phyloP scores from a whole-genome alignment of 2,113 vertebrate species.

The Caracal caracal region DNA sequence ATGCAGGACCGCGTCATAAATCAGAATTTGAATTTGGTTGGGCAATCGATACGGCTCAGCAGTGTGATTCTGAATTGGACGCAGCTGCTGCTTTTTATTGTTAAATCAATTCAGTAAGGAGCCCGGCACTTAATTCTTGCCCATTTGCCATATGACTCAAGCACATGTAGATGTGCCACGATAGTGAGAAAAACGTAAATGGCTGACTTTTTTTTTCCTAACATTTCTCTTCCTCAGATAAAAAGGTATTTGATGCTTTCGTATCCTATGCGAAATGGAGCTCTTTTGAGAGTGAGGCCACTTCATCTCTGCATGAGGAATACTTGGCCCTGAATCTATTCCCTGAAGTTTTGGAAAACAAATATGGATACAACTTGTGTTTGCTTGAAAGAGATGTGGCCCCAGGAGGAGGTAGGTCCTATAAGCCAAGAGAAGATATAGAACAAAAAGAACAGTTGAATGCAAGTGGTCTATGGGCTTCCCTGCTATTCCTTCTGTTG shows the following conservation, averaged over 20 bases:
- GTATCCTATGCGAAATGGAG: conserved; percentile 88
- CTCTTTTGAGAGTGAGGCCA: conserved; percentile 40
- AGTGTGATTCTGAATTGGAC: background rate
- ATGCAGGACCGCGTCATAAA: background rate
- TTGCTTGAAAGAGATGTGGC: conserved; percentile 92
- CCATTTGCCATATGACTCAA: background rate
- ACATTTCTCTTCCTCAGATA: conserved; percentile 79
- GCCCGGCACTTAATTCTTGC: background rate
- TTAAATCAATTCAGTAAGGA: background rate
- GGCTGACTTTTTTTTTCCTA: background rate
- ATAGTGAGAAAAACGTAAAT: background rate
- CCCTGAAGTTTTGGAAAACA: conserved; percentile 89
- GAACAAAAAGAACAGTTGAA: too few relatives aligned
- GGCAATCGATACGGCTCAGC: background rate
- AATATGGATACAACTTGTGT: conserved; percentile 91
- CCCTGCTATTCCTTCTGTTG: background rate
- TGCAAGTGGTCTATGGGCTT: too few relatives aligned
- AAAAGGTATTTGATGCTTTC: conserved; percentile 92
- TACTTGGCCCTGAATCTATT: conserved; percentile 87
- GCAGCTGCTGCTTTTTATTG: background rate
- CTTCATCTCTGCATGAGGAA: conserved; percentile 78
- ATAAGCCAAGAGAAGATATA: background rate
- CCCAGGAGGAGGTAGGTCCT: conserved; percentile 91
- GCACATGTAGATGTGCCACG: background rate
- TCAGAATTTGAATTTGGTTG: background rate